Base-by-base conservation (phyloP, 2,797 vertebrate genomes). In the Lutjanus campechanus region DNA sequence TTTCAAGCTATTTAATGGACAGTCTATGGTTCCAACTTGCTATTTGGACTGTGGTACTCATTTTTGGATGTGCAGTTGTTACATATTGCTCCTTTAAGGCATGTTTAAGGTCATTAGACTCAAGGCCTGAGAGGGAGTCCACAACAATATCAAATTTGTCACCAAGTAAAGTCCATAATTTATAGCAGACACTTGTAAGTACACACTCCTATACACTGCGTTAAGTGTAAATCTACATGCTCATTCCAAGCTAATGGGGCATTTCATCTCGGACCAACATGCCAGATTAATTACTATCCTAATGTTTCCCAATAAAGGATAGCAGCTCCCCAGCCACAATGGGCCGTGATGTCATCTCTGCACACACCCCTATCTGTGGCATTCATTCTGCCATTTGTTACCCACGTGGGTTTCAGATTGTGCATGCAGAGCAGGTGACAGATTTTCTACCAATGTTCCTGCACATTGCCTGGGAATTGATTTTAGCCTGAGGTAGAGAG, bases 391-490 rank as follows among this genome's bases (percentile, higher is more conserved):
- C 65, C 17, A 25, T 83, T 50, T 71, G 41, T 77, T 77, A 50
- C 29, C 50, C 59, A 74, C 36, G 71, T 68, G 62, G 64, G 78
- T 46, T 84, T 73, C 25, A 54, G 53, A 85, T 50, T 83, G 61
- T 76, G 77, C 68, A 85, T 71, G 65, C 81, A 86, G 72, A 88
- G 80, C 82, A 90, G 88, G 84, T 76, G 73, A 91, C 82, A 82
- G 69, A 76, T 72, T 79, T 76, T 83, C 76, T 75, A 76, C 76
- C 70, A 68, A 46, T 77, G 82, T 58, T 84, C 62, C 61, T 62
- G 80, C 82, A 60, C 59, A 87, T 80, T 41, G 53, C 68, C 54
- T 69, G 71, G 77, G 84, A 88, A 92, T 88, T 83, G 62, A 85
- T 88, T 90, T 82, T 86, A 79, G 77, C 88, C 84, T 44, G 54